Conservation (phyloP, 2,113 vertebrate genomes). For the Gallinago media region DNA sequence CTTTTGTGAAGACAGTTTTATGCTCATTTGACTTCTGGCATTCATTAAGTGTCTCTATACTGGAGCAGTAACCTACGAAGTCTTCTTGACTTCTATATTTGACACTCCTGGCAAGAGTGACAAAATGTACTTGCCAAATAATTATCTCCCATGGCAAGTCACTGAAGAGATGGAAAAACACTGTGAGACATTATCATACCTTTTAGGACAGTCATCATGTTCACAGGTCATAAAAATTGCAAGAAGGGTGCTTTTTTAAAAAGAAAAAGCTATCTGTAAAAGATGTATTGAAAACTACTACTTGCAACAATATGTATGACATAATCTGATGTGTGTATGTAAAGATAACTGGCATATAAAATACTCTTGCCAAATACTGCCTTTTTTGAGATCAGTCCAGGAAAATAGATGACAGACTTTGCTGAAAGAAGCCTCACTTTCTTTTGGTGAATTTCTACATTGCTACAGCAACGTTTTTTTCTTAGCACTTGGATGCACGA, state of each 20-base stretch:
- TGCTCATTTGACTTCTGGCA: slow-evolving; percentile 65
- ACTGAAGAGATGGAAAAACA: slow-evolving; percentile 65
- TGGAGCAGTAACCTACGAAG: slow-evolving; percentile 27
- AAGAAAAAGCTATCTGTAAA: background rate
- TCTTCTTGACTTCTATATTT: slow-evolving; percentile 59
- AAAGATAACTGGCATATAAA: background rate
- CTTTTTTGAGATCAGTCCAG: background rate
- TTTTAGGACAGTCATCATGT: slow-evolving; percentile 1
- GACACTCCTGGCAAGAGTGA: slow-evolving; percentile 52
- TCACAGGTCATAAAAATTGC: background rate
- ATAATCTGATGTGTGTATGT: background rate
- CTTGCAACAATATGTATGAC: background rate
- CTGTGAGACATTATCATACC: slow-evolving; percentile 34
- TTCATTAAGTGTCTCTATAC: background rate
- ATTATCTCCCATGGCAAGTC: slow-evolving; percentile 49
- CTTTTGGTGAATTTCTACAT: background rate
- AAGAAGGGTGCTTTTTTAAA: background rate
- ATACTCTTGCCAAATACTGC: background rate
- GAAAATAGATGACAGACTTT: background rate
- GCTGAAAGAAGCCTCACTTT: background rate
- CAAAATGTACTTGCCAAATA: slow-evolving; percentile 56
- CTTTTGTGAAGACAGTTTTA: slow-evolving; percentile 31
- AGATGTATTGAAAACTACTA: background rate
- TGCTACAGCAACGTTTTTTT: background rate
- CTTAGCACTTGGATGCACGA: background rate